Conservation (phyloP, 1,140 invertebrate species). For the Drosophila mauritiana region DNA sequence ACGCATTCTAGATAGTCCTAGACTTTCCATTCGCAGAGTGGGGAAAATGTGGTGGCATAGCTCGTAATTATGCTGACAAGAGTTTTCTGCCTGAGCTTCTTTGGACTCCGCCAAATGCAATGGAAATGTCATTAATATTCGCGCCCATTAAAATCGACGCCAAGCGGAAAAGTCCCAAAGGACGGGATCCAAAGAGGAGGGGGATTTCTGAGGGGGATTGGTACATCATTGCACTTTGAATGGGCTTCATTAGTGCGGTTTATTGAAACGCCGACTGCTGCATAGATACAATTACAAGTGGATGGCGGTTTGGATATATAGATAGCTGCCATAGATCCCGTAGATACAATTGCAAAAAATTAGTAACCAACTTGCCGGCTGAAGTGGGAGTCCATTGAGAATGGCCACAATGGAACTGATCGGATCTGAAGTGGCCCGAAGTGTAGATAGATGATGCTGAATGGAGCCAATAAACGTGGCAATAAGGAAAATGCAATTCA, state of each 20-base stretch:
- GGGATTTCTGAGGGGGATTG: neutral
- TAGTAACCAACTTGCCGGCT: conserved; percentile 60
- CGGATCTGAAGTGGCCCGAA: conserved; percentile 40
- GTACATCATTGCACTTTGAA: conserved; percentile 74
- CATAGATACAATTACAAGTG: conserved; percentile 57
- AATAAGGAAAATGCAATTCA: conserved; percentile 31
- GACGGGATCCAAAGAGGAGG: neutral
- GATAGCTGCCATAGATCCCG: conserved; percentile 13
- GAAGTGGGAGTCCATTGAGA: conserved; percentile 49
- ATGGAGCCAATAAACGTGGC: conserved; percentile 49
- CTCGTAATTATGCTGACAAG: conserved; percentile 82
- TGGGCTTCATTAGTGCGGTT: conserved; percentile 82
- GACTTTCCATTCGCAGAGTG: conserved; percentile 15
- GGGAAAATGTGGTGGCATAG: neutral
- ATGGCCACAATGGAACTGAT: conserved; percentile 35
- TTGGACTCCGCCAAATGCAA: conserved; percentile 57
- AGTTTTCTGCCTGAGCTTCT: conserved; percentile 23
- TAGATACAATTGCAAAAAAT: conserved; percentile 64
- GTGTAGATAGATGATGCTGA: conserved; percentile 19
- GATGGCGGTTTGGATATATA: conserved; percentile 25
- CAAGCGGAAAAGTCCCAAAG: conserved; percentile 68
- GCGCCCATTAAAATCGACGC: conserved; percentile 81
- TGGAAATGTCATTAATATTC: conserved; percentile 83
- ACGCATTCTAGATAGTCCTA: conserved; percentile 20
- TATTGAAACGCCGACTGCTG: conserved; percentile 59